Conservation (phyloP, 2,797 vertebrate genomes). For the Sylvilagus floridanus region DNA sequence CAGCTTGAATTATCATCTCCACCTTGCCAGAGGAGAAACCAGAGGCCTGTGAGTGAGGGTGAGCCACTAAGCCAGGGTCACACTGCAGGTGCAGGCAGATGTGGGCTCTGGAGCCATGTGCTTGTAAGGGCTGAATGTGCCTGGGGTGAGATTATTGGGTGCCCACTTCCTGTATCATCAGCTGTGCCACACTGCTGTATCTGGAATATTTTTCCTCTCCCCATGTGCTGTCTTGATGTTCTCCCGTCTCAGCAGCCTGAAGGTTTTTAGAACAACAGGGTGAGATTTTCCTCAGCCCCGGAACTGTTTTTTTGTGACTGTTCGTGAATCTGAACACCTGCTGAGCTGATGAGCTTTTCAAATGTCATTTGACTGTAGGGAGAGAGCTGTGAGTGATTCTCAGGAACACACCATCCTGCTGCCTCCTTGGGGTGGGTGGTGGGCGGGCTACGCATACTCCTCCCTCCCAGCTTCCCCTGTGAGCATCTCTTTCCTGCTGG, state of each 20-base stretch:
- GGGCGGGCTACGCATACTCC: not conserved
- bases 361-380: conserved; percentile 45
- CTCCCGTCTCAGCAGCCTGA: not conserved
- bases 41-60: not conserved
- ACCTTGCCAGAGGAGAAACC: not conserved
- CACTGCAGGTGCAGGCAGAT: no score
- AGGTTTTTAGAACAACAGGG: conserved; percentile 12
- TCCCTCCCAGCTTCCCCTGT: not conserved
- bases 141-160: accelerated
- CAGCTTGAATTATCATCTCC: not conserved
- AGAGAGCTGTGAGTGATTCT: not conserved
- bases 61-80: accelerated
- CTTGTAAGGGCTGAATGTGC: not conserved
- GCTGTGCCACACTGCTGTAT: no score
- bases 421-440: not conserved
- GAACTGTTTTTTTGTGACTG: not conserved
- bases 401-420: conserved; percentile 11
- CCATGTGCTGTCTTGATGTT: not conserved
- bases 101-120: accelerated
- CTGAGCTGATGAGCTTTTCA: conserved; percentile 71
- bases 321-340: conserved; percentile 54
- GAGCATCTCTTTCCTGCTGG: not conserved
- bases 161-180: not conserved
- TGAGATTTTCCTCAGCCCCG: not conserved
- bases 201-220: not conserved